Evolutionary conservation across 2,113 vertebrate genomes (phyloP).

Genomic region (Agelaius phoeniceus): DNA sequence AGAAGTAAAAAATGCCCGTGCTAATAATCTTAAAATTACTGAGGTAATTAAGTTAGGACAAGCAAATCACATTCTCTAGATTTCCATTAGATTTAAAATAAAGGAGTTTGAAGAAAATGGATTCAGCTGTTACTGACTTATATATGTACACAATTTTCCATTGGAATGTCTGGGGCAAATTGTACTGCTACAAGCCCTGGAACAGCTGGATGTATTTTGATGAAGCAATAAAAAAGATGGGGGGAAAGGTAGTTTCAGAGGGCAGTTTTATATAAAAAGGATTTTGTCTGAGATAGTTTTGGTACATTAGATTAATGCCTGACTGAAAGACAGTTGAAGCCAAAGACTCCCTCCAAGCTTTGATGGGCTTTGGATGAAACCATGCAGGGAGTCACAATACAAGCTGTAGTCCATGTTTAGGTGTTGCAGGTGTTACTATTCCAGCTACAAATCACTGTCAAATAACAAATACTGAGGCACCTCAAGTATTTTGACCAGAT

Average conservation of each 20-base stretch:
- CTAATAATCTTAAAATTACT: slow-evolving; percentile 45
- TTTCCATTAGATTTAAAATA: slow-evolving; percentile 54
- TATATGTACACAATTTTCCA: slow-evolving; percentile 27
- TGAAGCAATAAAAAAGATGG: slow-evolving; percentile 13
- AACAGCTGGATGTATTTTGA: slow-evolving; percentile 64
- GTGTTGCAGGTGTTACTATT: slow-evolving; percentile 26
- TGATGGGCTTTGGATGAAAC: slow-evolving; percentile 4
- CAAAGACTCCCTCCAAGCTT: not conserved
- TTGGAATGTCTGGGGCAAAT: slow-evolving; percentile 56
- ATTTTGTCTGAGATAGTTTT: slow-evolving; percentile 32
- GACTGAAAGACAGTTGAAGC: slow-evolving; percentile 33
- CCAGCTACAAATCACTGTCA: slow-evolving; percentile 1
- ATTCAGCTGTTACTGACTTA: slow-evolving; percentile 57
- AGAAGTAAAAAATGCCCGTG: slow-evolving; percentile 27
- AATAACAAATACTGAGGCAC: slow-evolving; percentile 1
- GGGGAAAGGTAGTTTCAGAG: not conserved
- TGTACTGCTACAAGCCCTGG: slow-evolving; percentile 1
- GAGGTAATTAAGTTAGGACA: slow-evolving; percentile 35
- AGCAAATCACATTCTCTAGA: slow-evolving; percentile 44
- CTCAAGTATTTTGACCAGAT: not conserved
- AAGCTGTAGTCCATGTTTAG: not conserved
- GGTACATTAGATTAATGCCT: slow-evolving; percentile 13
- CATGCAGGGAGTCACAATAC: not conserved
- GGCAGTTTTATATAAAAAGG: slow-evolving; percentile 23
- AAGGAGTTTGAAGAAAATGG: slow-evolving; percentile 42